Conservation (phyloP, 2,888 invertebrate species). For the Anorthoa munda region DNA sequence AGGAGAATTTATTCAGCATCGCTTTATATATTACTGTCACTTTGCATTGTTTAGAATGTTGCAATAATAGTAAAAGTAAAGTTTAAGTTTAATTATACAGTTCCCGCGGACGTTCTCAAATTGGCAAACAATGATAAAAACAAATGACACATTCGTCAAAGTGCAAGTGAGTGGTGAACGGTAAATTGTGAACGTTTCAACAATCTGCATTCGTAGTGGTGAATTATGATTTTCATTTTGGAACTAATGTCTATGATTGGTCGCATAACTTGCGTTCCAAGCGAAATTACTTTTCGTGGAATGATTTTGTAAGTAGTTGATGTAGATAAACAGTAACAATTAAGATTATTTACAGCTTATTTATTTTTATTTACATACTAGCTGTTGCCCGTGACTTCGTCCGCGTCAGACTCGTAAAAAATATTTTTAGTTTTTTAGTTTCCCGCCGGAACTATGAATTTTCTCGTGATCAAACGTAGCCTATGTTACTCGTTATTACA, state of each 20-base stretch:
- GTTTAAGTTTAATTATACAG: conserved; percentile 23
- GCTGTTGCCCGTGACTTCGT: too few species aligned
- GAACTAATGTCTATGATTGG: conserved; percentile 22
- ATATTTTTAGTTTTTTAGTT: too few species aligned
- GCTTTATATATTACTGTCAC: conserved; percentile 30
- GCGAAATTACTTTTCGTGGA: conserved; percentile 15
- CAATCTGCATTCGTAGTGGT: conserved; percentile 27
- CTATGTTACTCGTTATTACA: too few species aligned
- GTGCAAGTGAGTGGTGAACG: conserved; percentile 36
- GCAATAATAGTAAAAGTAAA: too few species aligned
- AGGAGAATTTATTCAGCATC: conserved; percentile 25
- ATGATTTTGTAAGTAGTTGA: neutral
- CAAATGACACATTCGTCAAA: conserved; percentile 42
- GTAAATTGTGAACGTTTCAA: conserved; percentile 31
- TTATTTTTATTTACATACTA: too few species aligned
- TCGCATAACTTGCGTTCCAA: neutral
- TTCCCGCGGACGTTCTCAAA: conserved; percentile 48
- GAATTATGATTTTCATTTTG: conserved; percentile 37
- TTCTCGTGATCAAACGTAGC: too few species aligned
- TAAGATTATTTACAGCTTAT: neutral
- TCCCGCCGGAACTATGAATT: too few species aligned
- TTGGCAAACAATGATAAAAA: conserved; percentile 48
- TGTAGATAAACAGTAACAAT: too few species aligned
- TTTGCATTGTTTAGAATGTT: conserved; percentile 36
- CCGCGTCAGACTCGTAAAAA: too few species aligned